Evolutionary conservation across 2,797 vertebrate species (phyloP), one percentile per base, ranked within the genome.

Genomic region (Crocidura indochinensis): DNA sequence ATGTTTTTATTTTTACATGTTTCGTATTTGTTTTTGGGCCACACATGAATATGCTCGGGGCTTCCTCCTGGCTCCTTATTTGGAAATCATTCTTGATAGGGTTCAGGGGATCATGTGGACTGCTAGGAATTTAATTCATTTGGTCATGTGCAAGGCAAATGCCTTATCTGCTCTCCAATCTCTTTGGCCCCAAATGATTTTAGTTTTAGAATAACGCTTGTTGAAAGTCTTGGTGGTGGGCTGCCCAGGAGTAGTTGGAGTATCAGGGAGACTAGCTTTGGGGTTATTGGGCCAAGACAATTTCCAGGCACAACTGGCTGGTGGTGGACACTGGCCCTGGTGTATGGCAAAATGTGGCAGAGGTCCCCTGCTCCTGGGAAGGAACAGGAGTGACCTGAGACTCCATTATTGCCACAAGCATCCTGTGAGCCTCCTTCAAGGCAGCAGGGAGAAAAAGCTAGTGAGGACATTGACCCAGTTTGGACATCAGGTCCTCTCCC

Each of bases 401-500:
- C 11, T 2, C 10, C 62, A 31, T 38, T 26, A 8, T 14, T 20
- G 19, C 56, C 22, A 20, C 1, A 31, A 78, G 38, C 26, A 20
- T 51, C 22, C 22, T 15, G 47, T 6, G 73, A 82, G 74, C 20
- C 69, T 72, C 2, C n/a, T 77, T 38, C 24, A 1, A 53, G 72
- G 86, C 31, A 62, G 74, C 65, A 27, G 44, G 38, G 38, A 24
- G 31, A 94, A 64, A 47, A 90, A 82, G 49, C 87, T 65, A 75
- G 85, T 65, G 44, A 84, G 53, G 87, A 87, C 80, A 76, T 82
- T 87, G 80, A 94, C 92, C 87, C 76, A 93, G 71, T 79, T 95
- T 93, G 95, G 85, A 87, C 88, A 91, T 96, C 92, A 92, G 68
- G 95, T 91, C 90, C 51, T 73, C 90, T 91, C 80, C 67, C 65